Percentiles rank a stretch among this genome's conserved stretches.
phyloP scores from a whole-genome alignment of 2,113 vertebrate genomes.

The Tragelaphus buxtoni region DNA sequence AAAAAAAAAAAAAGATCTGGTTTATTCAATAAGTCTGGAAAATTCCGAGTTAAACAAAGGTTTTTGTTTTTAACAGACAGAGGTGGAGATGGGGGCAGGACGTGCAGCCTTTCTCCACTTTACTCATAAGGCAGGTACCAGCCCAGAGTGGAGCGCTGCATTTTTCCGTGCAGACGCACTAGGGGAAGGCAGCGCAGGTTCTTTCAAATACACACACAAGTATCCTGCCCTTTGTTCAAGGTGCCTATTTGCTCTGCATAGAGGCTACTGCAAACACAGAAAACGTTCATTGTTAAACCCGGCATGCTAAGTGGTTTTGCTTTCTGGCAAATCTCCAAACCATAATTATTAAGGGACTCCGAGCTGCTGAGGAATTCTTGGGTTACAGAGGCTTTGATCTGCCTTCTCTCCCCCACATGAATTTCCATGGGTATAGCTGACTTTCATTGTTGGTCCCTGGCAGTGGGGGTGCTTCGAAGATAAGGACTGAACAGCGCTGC shows the following conservation, averaged over 20 bases:
- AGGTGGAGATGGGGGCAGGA: background rate
- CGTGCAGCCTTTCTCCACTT: background rate
- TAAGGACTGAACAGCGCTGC: background rate
- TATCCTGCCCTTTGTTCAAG: constrained; percentile 53
- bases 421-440: constrained; percentile 40
- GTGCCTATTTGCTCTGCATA: constrained; percentile 38
- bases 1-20: background rate
- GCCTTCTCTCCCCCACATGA: constrained; percentile 21
- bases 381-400: constrained; percentile 79
- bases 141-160: background rate
- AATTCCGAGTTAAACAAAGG: background rate
- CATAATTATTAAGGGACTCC: constrained; percentile 80
- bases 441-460: background rate
- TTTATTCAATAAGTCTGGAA: background rate
- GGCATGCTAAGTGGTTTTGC: constrained; percentile 65
- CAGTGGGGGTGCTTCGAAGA: constrained; percentile 9
- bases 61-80: background rate
- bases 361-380: constrained; percentile 80
- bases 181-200: background rate
- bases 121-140: background rate
- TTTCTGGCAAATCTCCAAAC: constrained; percentile 65
- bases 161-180: background rate
- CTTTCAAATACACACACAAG: constrained; percentile 45
- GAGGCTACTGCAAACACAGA: constrained; percentile 68
- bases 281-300: constrained; percentile 63